Evolutionary conservation across 2,113 vertebrate species (phyloP).

Genomic region (Labrus mixtus): DNA sequence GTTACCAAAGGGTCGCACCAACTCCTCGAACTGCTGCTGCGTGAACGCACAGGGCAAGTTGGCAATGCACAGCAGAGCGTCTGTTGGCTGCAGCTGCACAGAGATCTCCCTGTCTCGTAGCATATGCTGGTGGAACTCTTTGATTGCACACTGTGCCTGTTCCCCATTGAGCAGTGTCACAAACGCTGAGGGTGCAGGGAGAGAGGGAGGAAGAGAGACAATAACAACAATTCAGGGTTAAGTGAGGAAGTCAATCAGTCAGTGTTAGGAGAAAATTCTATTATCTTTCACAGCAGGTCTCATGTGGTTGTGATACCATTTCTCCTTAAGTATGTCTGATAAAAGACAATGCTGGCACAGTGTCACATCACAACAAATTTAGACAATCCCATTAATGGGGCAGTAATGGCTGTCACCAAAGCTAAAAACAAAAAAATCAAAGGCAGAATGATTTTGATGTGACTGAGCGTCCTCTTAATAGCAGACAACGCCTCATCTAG

Average conservation of each 20-base stretch:
- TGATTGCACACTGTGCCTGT: slow-evolving; percentile 91
- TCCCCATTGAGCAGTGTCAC: slow-evolving; percentile 93
- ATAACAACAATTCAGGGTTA: not conserved
- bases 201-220: slow-evolving; percentile 3
- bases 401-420: slow-evolving; percentile 9
- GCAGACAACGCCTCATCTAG: not conserved
- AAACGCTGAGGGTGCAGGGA: slow-evolving; percentile 81
- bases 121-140: slow-evolving; percentile 86
- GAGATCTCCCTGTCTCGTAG: slow-evolving; percentile 91
- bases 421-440: slow-evolving; percentile 25
- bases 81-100: slow-evolving; percentile 93
- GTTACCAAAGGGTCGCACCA: slow-evolving; percentile 94
- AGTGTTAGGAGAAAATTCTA: not conserved
- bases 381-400: slow-evolving; percentile 10
- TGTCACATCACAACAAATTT: slow-evolving; percentile 26
- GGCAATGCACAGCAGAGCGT: slow-evolving; percentile 92
- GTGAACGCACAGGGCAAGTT: slow-evolving; percentile 90
- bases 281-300: slow-evolving; percentile 17
- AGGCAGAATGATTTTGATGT: slow-evolving; percentile 14
- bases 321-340: slow-evolving; percentile 14
- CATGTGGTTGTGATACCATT: slow-evolving; percentile 12
- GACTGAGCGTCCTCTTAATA: not conserved
- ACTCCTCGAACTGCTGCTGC: slow-evolving; percentile 93
- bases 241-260: slow-evolving; percentile 1
- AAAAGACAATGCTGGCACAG: slow-evolving; percentile 31